phyloP scores from a whole-genome alignment of 2,888 invertebrate species.

The Marasmarcha lunaedactyla region DNA sequence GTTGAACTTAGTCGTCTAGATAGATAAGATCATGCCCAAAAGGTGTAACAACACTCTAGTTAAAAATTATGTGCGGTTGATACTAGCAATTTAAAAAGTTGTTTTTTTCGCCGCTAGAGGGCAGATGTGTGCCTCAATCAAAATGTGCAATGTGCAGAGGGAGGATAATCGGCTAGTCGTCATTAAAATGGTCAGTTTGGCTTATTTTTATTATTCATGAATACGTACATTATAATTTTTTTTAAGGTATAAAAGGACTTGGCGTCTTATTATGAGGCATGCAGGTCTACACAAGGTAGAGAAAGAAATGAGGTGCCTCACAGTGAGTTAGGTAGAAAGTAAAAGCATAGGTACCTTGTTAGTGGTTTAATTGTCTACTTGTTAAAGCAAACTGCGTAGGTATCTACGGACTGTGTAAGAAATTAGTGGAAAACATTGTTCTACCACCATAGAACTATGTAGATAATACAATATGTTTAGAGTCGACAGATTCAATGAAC shows the following conservation, averaged over 20 bases:
- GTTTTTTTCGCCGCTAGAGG: conserved; percentile 52
- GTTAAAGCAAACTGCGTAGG: too few species aligned
- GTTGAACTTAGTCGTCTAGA: conserved; percentile 19
- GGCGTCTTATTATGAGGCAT: too few species aligned
- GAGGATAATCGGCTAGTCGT: conserved; percentile 53
- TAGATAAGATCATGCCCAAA: conserved; percentile 43
- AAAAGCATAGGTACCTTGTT: too few species aligned
- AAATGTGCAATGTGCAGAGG: conserved; percentile 53
- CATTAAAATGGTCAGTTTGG: conserved; percentile 28
- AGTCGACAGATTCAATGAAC: too few species aligned
- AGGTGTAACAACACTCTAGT: conserved; percentile 37
- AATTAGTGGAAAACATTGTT: too few species aligned
- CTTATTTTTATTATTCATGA: background rate
- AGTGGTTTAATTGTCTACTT: too few species aligned
- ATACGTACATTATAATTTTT: background rate
- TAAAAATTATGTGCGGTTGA: conserved; percentile 23
- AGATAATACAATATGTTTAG: too few species aligned
- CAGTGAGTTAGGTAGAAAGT: too few species aligned
- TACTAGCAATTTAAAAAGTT: conserved; percentile 59
- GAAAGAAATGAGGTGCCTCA: too few species aligned
- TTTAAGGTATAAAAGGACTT: conserved; percentile 9
- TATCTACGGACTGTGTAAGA: too few species aligned
- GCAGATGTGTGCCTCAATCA: conserved; percentile 57
- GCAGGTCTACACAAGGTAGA: too few species aligned
- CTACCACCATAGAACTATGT: too few species aligned